These are phyloP conservation scores for Ceriagrion tenellum DNA, from an alignment of 2,888 invertebrate species.

Conservation along the genomic window DNA sequence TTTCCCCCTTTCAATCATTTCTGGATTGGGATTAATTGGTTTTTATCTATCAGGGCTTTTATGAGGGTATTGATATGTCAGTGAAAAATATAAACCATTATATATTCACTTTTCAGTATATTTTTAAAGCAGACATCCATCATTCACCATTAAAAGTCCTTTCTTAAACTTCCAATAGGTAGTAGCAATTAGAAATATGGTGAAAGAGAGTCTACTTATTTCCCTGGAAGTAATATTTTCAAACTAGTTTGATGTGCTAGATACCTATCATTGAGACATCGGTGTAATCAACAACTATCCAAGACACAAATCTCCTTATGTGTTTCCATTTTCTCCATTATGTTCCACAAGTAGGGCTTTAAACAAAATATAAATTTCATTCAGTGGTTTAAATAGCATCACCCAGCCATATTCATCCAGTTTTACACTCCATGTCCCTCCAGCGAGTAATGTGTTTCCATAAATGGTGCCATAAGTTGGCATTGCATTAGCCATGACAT, in stretches of 20 bases:
- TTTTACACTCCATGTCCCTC: not conserved
- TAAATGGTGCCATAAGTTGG: not conserved
- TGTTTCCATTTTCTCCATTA: not conserved
- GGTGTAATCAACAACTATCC: too few species aligned
- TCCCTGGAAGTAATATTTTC: not conserved
- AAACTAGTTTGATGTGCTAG: not conserved
- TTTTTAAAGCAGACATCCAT: not conserved
- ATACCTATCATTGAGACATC: too few species aligned
- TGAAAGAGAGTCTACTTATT: too few species aligned
- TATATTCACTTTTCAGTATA: not conserved
- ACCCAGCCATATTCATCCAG: not conserved
- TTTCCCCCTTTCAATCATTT: not conserved
- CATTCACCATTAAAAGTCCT: not conserved
- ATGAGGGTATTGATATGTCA: slow-evolving; percentile 8
- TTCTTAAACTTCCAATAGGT: not conserved
- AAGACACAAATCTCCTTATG: not conserved
- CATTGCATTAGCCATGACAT: not conserved
- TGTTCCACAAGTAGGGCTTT: not conserved
- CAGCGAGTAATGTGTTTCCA: not conserved
- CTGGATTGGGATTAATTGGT: not conserved
- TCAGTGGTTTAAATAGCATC: not conserved
- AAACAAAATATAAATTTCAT: not conserved
- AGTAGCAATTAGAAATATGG: not conserved
- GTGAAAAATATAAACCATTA: slow-evolving; percentile 19
- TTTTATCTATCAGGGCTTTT: too few species aligned